Percentiles rank a stretch among this genome's conserved stretches.
Conservation (phyloP, 2,888 invertebrate species). For the Aspidiotus rigidus region DNA sequence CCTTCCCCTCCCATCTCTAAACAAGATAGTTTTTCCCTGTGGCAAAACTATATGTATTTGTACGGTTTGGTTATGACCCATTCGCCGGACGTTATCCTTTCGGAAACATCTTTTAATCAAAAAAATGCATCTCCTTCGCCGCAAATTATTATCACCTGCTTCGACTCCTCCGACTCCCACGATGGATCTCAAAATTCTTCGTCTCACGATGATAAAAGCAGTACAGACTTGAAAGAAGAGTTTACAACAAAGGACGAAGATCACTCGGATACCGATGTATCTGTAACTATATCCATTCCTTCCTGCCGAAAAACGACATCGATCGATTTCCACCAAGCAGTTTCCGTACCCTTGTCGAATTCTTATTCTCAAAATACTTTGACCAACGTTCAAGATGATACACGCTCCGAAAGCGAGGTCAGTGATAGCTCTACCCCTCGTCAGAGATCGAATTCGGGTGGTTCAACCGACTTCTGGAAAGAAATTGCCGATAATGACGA, state of each 20-base stretch:
- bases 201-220: not conserved
- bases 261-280: slow-evolving; percentile 16
- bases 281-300: slow-evolving; percentile 15
- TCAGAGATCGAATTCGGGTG: too few species aligned
- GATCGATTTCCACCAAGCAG: slow-evolving; percentile 16
- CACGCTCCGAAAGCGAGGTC: not conserved
- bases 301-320: slow-evolving; percentile 13
- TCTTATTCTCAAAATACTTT: not conserved
- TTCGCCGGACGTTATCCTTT: not conserved
- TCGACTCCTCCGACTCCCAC: not conserved
- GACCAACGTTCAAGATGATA: not conserved
- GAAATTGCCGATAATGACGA: slow-evolving; percentile 23
- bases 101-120: not conserved
- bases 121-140: not conserved
- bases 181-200: not conserved
- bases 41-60: slow-evolving; percentile 24
- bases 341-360: not conserved
- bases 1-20: slow-evolving; percentile 17
- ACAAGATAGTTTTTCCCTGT: slow-evolving; percentile 16
- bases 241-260: slow-evolving; percentile 12
- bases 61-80: slow-evolving; percentile 10
- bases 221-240: not conserved
- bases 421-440: not conserved
- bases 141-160: not conserved
- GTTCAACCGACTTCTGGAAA: slow-evolving; percentile 27